Percentiles rank a stretch among this genome's conserved stretches.
Conservation (phyloP, 2,113 vertebrate species). For the Pristiophorus japonicus region DNA sequence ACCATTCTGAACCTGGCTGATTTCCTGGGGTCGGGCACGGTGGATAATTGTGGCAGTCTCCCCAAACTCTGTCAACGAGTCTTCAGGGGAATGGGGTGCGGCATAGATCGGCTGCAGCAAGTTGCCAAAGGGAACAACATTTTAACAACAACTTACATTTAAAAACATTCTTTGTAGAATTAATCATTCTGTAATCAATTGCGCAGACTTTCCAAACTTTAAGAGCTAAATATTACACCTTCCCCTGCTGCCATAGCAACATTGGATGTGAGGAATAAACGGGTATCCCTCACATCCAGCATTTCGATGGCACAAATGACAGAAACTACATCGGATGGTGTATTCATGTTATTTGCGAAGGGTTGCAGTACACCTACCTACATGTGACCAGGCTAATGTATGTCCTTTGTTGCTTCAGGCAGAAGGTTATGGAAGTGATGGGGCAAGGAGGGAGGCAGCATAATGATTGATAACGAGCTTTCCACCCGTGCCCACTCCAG, state of each 20-base stretch:
- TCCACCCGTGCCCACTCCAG: neutral
- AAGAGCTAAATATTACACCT: neutral
- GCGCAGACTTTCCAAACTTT: neutral
- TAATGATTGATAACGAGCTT: neutral
- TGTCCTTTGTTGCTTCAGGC: neutral
- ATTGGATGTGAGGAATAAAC: neutral
- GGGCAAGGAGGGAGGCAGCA: neutral
- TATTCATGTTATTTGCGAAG: too few relatives aligned
- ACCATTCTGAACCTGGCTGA: neutral
- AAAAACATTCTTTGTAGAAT: neutral
- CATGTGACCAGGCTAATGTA: neutral
- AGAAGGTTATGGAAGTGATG: neutral
- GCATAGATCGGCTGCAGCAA: neutral
- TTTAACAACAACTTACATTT: neutral
- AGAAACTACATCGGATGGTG: neutral
- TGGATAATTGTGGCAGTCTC: neutral
- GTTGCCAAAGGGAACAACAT: neutral
- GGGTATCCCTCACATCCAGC: neutral
- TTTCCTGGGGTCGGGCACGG: neutral
- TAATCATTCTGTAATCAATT: neutral
- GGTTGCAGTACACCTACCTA: neutral
- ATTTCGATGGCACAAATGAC: neutral
- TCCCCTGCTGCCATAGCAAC: neutral
- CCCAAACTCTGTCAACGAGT: neutral
- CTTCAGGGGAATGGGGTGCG: too few relatives aligned